Evolutionary conservation across 2,888 invertebrate species (phyloP).

Genomic region (Apantesis nais): DNA sequence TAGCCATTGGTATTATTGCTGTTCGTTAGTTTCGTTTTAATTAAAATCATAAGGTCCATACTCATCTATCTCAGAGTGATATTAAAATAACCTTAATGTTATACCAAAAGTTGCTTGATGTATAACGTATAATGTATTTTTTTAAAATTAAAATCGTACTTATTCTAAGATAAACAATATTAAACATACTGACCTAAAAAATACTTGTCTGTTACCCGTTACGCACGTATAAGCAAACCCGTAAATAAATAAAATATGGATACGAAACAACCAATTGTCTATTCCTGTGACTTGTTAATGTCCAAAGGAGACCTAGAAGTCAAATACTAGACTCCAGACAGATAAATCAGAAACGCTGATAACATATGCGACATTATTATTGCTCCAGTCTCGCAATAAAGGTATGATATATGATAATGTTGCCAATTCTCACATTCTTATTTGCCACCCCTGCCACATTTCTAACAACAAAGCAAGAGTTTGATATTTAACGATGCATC

Average conservation of each 20-base stretch:
- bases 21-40: background rate
- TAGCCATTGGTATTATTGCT: background rate
- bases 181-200: too few species aligned
- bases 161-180: background rate
- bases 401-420: slow-evolving; percentile 38
- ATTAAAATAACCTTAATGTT: background rate
- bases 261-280: background rate
- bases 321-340: slow-evolving; percentile 19
- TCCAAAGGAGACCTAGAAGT: slow-evolving; percentile 18
- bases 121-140: too few species aligned
- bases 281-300: background rate
- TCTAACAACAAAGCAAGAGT: slow-evolving; percentile 36
- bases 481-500: slow-evolving; percentile 36
- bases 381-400: slow-evolving; percentile 33
- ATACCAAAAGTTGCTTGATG: background rate
- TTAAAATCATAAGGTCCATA: background rate
- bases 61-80: too few species aligned
- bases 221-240: background rate
- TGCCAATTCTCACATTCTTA: slow-evolving; percentile 29
- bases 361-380: slow-evolving; percentile 33
- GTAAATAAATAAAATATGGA: slow-evolving; percentile 1
- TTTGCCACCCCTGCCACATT: slow-evolving; percentile 22
- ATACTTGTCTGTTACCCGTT: background rate
- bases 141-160: background rate
- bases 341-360: slow-evolving; percentile 32